phyloP scores from a whole-genome alignment of 2,888 invertebrate species.

The Mesorhabditis belari region DNA sequence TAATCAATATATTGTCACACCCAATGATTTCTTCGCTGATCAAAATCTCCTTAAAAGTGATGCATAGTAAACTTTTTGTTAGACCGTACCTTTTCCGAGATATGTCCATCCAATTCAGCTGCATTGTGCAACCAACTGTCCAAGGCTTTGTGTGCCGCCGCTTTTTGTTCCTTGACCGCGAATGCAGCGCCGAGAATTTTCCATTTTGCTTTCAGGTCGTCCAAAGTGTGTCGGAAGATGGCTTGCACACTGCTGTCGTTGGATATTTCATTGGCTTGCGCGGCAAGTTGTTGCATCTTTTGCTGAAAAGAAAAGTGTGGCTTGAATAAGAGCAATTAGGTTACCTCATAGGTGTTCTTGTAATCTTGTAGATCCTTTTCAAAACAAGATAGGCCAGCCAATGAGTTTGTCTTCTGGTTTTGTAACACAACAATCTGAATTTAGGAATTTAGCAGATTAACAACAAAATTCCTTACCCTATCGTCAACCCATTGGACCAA shows the following conservation, averaged over 20 bases:
- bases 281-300: too few relatives aligned
- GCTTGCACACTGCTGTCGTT: background rate
- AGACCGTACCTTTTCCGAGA: background rate
- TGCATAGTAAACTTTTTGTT: background rate
- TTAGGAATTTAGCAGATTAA: background rate
- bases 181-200: background rate
- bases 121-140: background rate
- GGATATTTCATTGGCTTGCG: background rate
- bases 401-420: too few relatives aligned
- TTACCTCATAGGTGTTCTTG: too few relatives aligned
- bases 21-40: background rate
- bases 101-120: background rate
- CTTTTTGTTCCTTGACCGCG: background rate
- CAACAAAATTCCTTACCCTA: too few relatives aligned
- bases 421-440: too few relatives aligned
- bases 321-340: too few relatives aligned
- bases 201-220: background rate
- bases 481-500: background rate
- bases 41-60: background rate
- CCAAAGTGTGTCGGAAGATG: background rate
- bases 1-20: background rate
- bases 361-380: too few relatives aligned
- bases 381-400: too few relatives aligned
- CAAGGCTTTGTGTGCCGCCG: background rate
- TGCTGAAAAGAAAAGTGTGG: too few relatives aligned